Base-by-base conservation (phyloP, 2,888 invertebrate species). In the Lasius fuliginosus region DNA sequence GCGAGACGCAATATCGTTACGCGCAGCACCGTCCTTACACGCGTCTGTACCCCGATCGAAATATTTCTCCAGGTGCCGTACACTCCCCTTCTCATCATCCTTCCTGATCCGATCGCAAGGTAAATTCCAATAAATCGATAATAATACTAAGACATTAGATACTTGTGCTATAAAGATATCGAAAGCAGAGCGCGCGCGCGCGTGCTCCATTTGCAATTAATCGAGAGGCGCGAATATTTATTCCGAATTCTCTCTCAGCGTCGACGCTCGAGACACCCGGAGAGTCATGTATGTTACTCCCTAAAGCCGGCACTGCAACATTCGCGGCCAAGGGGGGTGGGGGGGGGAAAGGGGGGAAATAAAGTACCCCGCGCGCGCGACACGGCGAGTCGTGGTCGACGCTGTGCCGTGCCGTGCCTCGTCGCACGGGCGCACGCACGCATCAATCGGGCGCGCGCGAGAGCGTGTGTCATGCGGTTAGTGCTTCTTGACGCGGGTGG, bases 1-100 rank as follows among this genome's bases (percentile, higher is more conserved):
- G 75, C 86, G 79, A 83, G 40, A 75, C 88, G 88, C 85, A 88
- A 83, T 87, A 85, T 84, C 56, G 71, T 73, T 74, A 71, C 85
- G 88, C 75, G 88, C 82, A 84, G 86, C 77, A 76, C 75, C 74
- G 68, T 68, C 64, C 53, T 36, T 68, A 77, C 83, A 74, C 1
- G 5, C 0, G n/a, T 36, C 2, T 23, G 62, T 18, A 53, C 11
- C 56, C 27, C 27, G n/a, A 58, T 12, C 9, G n/a, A 69, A 71
- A 75, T 73, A 62, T 60, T 73, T 62, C 62, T 65, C 62, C 53
- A 68, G 8, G 18, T 18, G 18, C 33, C 40, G 82, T 77, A 86
- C 84, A 23, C 46, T 40, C 49, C 11, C 12, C 49, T 9, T 53
- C 18, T 56, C 18, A 18, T 33, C n/a, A 11, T 15, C 27, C n/a